phyloP scores from a whole-genome alignment of 2,888 invertebrate species.

The Metallyticus violacea region DNA sequence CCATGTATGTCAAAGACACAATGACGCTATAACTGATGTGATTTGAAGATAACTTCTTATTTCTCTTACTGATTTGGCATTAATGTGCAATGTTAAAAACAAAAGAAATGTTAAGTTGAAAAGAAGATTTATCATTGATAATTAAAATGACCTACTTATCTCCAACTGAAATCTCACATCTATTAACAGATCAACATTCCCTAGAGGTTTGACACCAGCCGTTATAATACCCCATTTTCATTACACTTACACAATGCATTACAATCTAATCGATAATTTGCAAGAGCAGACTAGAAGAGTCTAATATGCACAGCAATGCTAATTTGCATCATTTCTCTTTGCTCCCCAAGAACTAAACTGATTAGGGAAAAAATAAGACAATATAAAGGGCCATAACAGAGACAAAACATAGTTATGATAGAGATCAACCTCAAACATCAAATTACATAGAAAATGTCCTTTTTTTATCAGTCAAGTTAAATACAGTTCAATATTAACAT shows the following conservation, averaged over 20 bases:
- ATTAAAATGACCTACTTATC: background rate
- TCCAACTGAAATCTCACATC: background rate
- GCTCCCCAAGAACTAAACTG: background rate
- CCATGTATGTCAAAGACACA: background rate
- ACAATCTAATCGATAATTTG: background rate
- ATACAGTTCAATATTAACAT: slow-evolving; percentile 10
- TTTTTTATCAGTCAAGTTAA: slow-evolving; percentile 4
- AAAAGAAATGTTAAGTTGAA: background rate
- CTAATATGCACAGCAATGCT: background rate
- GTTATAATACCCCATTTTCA: background rate
- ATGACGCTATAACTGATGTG: background rate
- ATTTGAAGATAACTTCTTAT: background rate
- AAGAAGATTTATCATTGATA: background rate
- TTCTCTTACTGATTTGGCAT: background rate
- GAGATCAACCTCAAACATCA: background rate
- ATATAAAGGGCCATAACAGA: background rate
- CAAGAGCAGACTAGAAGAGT: background rate
- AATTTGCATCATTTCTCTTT: background rate
- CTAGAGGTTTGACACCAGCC: background rate
- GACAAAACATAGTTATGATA: background rate
- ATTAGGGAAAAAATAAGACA: background rate
- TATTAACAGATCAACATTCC: background rate
- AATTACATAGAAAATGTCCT: background rate
- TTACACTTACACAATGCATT: background rate
- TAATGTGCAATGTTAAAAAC: background rate